phyloP scores from a whole-genome alignment of 2,888 invertebrate species.

The Zele albiditarsus region DNA sequence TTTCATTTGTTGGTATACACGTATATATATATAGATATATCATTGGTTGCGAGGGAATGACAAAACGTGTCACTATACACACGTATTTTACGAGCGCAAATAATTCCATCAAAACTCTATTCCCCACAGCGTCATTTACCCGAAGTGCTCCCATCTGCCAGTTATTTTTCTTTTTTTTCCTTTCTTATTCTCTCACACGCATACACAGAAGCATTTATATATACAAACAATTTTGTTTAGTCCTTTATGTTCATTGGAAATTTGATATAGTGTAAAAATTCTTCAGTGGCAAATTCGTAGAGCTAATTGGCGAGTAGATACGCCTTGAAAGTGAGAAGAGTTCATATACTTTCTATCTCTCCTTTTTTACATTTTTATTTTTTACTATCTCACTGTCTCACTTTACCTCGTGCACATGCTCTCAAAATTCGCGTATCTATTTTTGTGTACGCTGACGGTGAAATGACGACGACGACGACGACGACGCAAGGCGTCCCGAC shows the following conservation, averaged over 20 bases:
- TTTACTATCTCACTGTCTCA: conserved; percentile 3
- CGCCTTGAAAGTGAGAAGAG: not conserved
- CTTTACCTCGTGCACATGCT: conserved; percentile 54
- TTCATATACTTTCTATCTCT: not conserved
- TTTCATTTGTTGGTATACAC: not conserved
- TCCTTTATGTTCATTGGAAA: conserved; percentile 9
- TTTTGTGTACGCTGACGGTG: conserved; percentile 61
- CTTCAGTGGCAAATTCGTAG: not conserved
- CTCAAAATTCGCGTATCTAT: conserved; percentile 65
- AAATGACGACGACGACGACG: conserved; percentile 5
- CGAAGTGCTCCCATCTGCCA: conserved; percentile 22
- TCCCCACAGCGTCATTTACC: conserved; percentile 13
- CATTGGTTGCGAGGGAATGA: not conserved
- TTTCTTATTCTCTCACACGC: not conserved
- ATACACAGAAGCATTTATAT: not conserved
- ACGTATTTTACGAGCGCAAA: conserved; percentile 18
- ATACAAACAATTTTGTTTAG: not conserved
- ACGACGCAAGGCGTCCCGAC: conserved; percentile 18
- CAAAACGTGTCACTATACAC: not conserved
- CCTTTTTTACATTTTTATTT: too few species aligned
- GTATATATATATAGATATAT: not conserved
- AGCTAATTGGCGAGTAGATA: not conserved
- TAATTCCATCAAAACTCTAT: conserved; percentile 27
- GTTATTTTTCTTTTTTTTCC: not conserved
- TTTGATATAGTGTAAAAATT: not conserved